Percentiles rank a stretch among this genome's conserved stretches.
Conservation (phyloP, 23 tunicate genomes). For the Clavelina lepadiformis region DNA sequence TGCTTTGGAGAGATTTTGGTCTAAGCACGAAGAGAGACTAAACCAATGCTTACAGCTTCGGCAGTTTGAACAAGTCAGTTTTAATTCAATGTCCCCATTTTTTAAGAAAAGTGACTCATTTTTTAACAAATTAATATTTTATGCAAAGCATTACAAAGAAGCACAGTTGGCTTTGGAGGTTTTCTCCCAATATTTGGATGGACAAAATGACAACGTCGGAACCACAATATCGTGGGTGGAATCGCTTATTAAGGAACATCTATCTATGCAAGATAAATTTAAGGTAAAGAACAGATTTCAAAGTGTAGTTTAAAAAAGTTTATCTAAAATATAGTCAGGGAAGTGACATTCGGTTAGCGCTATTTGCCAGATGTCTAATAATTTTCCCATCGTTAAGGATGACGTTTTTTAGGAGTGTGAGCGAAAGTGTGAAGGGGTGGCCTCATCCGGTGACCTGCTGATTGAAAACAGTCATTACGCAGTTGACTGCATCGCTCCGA, state of each 20-base stretch:
- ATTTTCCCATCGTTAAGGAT: too few relatives aligned
- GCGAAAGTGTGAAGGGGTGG: conserved; percentile 9
- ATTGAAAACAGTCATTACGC: conserved; percentile 38
- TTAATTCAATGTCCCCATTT: neutral
- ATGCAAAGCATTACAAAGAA: conserved; percentile 24
- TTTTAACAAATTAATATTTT: conserved; percentile 1
- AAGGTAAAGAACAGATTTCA: too few relatives aligned
- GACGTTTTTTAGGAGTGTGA: conserved; percentile 17
- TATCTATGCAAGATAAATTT: conserved; percentile 2
- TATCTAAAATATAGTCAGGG: too few relatives aligned
- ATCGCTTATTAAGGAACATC: conserved; percentile 6
- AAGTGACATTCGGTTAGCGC: too few relatives aligned
- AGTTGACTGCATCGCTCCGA: conserved; percentile 64
- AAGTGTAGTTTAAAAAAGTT: too few relatives aligned
- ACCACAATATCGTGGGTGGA: conserved; percentile 24
- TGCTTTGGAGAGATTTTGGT: conserved; percentile 58
- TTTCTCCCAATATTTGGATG: conserved; percentile 21
- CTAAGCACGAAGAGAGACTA: conserved; percentile 30
- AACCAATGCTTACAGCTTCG: conserved; percentile 56
- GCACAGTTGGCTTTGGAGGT: conserved; percentile 2
- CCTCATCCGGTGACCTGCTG: conserved; percentile 11
- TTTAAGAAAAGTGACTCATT: too few relatives aligned
- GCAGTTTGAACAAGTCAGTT: conserved; percentile 52
- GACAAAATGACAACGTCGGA: conserved; percentile 16
- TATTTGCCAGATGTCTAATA: too few relatives aligned